phyloP scores from a whole-genome alignment of 2,113 vertebrate species.

The Candoia aspera region DNA sequence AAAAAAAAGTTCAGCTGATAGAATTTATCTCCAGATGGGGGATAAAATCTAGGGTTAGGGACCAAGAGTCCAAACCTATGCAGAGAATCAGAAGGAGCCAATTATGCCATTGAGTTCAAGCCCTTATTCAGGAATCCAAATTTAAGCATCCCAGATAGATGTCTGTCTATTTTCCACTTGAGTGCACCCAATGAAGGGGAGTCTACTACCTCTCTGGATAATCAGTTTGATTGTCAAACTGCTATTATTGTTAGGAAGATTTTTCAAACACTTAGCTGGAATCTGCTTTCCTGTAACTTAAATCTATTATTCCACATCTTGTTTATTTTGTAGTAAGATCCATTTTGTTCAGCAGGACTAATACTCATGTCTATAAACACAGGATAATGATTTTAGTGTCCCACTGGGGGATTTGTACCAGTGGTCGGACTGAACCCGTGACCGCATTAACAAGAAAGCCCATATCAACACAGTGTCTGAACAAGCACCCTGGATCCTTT shows the following conservation, averaged over 20 bases:
- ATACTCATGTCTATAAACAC: neutral
- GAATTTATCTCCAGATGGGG: neutral
- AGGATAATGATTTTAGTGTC: neutral
- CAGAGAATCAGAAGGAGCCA: neutral
- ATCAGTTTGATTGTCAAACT: neutral
- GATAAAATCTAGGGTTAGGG: neutral
- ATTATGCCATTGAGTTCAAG: neutral
- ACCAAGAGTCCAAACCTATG: neutral
- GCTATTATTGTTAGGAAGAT: neutral
- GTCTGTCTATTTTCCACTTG: neutral
- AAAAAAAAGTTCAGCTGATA: neutral
- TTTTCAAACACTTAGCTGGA: neutral
- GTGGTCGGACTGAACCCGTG: no score
- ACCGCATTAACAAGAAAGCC: neutral
- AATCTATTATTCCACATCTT: neutral
- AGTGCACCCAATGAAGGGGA: neutral
- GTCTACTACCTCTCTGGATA: neutral
- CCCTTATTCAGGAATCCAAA: neutral
- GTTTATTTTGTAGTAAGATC: neutral
- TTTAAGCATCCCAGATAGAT: neutral
- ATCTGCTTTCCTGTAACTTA: neutral
- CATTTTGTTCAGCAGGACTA: neutral
- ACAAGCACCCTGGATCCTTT: neutral
- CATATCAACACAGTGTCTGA: neutral
- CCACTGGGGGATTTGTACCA: neutral